Evolutionary conservation across 2,888 invertebrate genomes (phyloP).

Genomic region (Leptopilina drosophilae): DNA sequence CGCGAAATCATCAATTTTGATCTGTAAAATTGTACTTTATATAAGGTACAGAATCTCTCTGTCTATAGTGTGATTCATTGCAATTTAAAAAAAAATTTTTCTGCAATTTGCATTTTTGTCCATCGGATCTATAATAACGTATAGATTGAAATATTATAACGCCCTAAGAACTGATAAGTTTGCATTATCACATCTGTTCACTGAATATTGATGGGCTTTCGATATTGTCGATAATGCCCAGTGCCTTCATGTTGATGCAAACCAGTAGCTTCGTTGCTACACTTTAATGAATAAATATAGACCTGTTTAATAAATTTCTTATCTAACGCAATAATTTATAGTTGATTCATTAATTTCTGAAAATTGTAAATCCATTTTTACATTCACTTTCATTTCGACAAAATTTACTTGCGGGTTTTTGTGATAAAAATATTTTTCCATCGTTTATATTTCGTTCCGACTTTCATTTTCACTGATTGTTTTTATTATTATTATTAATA

Average conservation of each 20-base stretch:
- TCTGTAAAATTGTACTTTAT: background rate
- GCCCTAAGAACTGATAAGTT: constrained; percentile 16
- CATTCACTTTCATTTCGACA: too few species aligned
- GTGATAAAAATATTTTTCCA: too few species aligned
- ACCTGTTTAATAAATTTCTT: background rate
- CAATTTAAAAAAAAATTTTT: background rate
- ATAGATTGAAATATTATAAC: constrained; percentile 4
- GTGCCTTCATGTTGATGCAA: background rate
- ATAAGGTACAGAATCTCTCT: background rate
- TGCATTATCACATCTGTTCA: constrained; percentile 22
- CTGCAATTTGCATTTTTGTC: background rate
- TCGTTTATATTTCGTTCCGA: too few species aligned
- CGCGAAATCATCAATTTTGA: background rate
- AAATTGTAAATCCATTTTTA: too few species aligned
- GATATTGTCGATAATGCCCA: constrained; percentile 28
- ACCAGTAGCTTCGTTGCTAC: background rate
- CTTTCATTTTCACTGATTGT: too few species aligned
- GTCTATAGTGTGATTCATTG: background rate
- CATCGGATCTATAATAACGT: background rate
- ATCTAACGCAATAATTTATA: background rate
- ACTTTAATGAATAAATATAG: constrained; percentile 3
- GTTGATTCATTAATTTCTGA: too few species aligned
- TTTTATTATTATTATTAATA: too few species aligned
- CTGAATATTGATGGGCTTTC: constrained; percentile 22
- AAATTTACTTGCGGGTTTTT: too few species aligned